Evolutionary conservation across 2,797 vertebrate species (phyloP).

Genomic region (Enteromius unitaeniatus): DNA sequence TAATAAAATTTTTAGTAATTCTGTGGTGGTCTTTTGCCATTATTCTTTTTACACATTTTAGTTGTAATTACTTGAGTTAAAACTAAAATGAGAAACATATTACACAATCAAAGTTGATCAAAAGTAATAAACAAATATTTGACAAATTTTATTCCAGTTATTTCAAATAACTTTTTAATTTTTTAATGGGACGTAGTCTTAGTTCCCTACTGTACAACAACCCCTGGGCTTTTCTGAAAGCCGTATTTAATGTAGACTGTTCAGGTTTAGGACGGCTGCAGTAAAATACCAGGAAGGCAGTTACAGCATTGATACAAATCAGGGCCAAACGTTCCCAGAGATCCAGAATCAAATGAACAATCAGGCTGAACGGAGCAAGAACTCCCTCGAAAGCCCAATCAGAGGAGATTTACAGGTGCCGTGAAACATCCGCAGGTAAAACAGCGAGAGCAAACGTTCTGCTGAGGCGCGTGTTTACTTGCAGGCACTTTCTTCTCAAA

Average conservation of each 20-base stretch:
- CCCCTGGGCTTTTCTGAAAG: background rate
- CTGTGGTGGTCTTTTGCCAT: no score
- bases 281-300: background rate
- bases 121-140: background rate
- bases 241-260: background rate
- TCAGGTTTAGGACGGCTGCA: background rate
- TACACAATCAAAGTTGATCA: background rate
- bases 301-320: slow-evolving; percentile 25
- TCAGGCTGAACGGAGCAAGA: background rate
- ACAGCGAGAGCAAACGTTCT: slow-evolving; percentile 51
- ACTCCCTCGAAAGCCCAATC: slow-evolving; percentile 18
- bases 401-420: slow-evolving; percentile 1
- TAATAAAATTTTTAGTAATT: no score
- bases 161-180: background rate
- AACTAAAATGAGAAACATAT: background rate
- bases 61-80: no score
- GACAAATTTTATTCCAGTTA: no score
- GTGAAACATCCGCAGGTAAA: slow-evolving; percentile 14
- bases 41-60: no score
- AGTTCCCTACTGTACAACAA: background rate
- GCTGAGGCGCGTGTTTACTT: slow-evolving; percentile 62
- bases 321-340: background rate
- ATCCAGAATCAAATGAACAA: slow-evolving; percentile 19
- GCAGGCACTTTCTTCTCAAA: slow-evolving; percentile 68
- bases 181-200: background rate